phyloP scores from a whole-genome alignment of 2,888 invertebrate genomes.

The Drosophila vallismaia region DNA sequence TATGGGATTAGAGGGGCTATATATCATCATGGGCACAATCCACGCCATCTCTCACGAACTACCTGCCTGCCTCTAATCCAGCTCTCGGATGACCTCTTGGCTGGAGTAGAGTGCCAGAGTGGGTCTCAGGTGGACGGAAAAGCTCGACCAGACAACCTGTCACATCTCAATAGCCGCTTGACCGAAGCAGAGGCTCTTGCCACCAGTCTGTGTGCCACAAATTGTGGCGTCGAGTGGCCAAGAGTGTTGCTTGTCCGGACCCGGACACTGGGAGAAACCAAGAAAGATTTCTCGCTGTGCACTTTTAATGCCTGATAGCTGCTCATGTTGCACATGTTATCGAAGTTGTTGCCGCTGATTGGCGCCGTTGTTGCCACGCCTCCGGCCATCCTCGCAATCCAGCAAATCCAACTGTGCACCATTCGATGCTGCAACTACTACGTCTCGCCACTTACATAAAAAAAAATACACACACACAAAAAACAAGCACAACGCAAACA shows the following conservation, averaged over 20 bases:
- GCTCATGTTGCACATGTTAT: slow-evolving; percentile 29
- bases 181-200: slow-evolving; percentile 38
- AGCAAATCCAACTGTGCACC: background rate
- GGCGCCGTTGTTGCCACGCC: slow-evolving; percentile 43
- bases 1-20: slow-evolving; percentile 46
- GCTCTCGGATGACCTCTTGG: slow-evolving; percentile 28
- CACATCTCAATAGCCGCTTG: slow-evolving; percentile 51
- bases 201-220: slow-evolving; percentile 8
- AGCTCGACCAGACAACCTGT: slow-evolving; percentile 42
- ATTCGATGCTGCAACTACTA: slow-evolving; percentile 19
- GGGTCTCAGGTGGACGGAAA: slow-evolving; percentile 16
- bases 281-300: background rate
- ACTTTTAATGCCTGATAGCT: background rate
- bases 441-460: slow-evolving; percentile 39
- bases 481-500: background rate
- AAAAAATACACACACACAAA: no score
- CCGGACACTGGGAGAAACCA: background rate
- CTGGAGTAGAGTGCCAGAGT: background rate
- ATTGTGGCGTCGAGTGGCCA: background rate
- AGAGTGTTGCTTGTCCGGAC: background rate
- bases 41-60: slow-evolving; percentile 3
- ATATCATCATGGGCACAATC: slow-evolving; percentile 8
- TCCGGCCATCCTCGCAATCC: slow-evolving; percentile 19
- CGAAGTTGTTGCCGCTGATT: slow-evolving; percentile 42
- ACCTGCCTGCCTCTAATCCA: slow-evolving; percentile 17